Evolutionary conservation across 2,113 vertebrate species (phyloP).

Genomic region (Nematolebias whitei): DNA sequence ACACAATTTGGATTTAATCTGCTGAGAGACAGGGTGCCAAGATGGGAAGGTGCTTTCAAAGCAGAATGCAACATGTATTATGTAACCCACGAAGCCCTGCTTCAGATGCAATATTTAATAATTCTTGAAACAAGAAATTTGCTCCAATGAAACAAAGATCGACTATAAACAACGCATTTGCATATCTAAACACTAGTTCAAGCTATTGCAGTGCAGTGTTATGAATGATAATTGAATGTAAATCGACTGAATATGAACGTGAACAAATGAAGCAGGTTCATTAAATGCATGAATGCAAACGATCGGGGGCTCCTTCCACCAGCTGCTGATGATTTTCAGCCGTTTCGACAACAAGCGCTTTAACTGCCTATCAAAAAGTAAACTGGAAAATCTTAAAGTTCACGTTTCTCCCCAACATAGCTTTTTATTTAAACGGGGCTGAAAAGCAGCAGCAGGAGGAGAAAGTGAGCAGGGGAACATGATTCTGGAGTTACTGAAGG

Average conservation of each 20-base stretch:
- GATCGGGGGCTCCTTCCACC: not conserved
- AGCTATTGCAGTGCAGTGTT: not conserved
- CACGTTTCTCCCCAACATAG: not conserved
- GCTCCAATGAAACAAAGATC: not conserved
- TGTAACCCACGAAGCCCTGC: not conserved
- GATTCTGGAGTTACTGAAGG: not conserved
- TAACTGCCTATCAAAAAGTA: not conserved
- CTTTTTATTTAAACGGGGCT: not conserved
- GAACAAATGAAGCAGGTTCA: conserved; percentile 1
- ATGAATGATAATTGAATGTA: not conserved
- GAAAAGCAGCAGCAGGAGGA: not conserved
- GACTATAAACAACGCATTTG: not conserved
- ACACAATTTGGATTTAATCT: not conserved
- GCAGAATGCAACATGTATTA: not conserved
- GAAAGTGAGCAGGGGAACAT: not conserved
- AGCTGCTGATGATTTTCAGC: not conserved
- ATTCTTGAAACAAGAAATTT: not conserved
- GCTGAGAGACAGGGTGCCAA: not conserved
- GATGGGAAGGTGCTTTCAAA: not conserved
- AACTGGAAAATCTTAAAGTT: not conserved
- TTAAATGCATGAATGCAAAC: conserved; percentile 31
- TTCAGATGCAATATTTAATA: not conserved
- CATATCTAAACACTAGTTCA: not conserved
- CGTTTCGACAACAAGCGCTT: not conserved
- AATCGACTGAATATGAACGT: conserved; percentile 7